A percentile compares a stretch with the other conserved stretches of the same genome.
These are phyloP conservation scores for Cactoblastis cactorum DNA, from an alignment of 2,888 invertebrate species.

Conservation along the genomic window DNA sequence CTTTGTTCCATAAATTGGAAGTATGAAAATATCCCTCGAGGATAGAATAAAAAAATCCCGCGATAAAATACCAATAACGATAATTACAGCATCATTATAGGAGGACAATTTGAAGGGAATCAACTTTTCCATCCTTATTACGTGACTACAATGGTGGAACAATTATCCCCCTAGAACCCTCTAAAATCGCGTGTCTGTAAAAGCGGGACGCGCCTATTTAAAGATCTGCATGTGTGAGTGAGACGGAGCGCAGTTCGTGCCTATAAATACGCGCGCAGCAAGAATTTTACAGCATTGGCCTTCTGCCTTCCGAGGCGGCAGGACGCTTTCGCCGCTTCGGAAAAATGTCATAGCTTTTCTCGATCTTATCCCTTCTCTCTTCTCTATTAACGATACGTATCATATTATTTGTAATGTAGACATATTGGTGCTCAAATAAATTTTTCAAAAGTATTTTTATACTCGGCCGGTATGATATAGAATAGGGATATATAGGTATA, in stretches of 20 bases:
- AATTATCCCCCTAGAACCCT: constrained; percentile 65
- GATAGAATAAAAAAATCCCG: constrained; percentile 3
- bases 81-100: constrained; percentile 67
- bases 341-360: constrained; percentile 50
- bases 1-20: constrained; percentile 19
- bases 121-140: constrained; percentile 69
- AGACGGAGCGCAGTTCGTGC: constrained; percentile 21
- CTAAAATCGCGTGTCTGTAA: constrained; percentile 39
- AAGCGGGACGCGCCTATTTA: constrained; percentile 27
- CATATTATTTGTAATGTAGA: constrained; percentile 58
- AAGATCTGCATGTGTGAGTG: constrained; percentile 30
- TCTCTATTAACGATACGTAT: constrained; percentile 65
- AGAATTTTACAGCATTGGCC: constrained; percentile 49
- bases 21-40: constrained; percentile 15
- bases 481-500: constrained; percentile 32
- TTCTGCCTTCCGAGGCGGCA: constrained; percentile 48
- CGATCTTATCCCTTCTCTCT: constrained; percentile 47
- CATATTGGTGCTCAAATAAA: constrained; percentile 72
- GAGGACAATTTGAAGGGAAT: constrained; percentile 65
- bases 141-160: constrained; percentile 64
- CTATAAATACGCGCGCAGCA: constrained; percentile 47
- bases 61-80: constrained; percentile 44
- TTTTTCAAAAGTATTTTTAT: constrained; percentile 59
- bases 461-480: constrained; percentile 60
- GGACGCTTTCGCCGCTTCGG: constrained; percentile 43